These are phyloP conservation scores for Echiichthys vipera DNA, from an alignment of 2,797 vertebrate species.

Conservation along the genomic window DNA sequence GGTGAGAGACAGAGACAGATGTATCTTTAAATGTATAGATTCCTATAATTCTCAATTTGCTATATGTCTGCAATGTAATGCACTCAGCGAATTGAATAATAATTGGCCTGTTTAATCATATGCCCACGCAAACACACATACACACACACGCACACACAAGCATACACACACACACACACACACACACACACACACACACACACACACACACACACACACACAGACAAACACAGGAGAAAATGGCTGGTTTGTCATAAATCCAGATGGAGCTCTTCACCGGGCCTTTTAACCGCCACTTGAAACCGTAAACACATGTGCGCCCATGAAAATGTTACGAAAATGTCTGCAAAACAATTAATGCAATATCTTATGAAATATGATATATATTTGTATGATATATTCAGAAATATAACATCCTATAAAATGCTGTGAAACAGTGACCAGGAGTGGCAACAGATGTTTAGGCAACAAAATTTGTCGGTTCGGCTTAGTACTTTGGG, in stretches of 20 bases:
- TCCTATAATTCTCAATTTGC: not conserved
- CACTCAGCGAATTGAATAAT: constrained; percentile 11
- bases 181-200: too few relatives aligned
- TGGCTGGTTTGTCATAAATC: constrained; percentile 76
- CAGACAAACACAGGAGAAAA: constrained; percentile 65
- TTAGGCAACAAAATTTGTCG: too few relatives aligned
- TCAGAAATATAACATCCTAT: too few relatives aligned
- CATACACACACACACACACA: not conserved
- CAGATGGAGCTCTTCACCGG: constrained; percentile 75
- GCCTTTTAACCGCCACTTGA: constrained; percentile 81
- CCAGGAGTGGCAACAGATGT: too few relatives aligned
- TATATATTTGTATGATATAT: too few relatives aligned
- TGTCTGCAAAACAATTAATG: too few relatives aligned
- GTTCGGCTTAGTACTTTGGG: too few relatives aligned
- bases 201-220: constrained; percentile 12
- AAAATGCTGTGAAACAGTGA: too few relatives aligned
- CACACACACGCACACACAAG: constrained; percentile 11
- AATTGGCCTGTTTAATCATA: constrained; percentile 26
- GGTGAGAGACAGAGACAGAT: not conserved
- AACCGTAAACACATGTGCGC: constrained; percentile 61
- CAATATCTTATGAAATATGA: too few relatives aligned
- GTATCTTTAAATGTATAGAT: not conserved
- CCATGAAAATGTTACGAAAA: too few relatives aligned
- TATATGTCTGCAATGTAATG: constrained; percentile 4
- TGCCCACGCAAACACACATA: not conserved